These are phyloP conservation scores for Drosophila cracens DNA, from an alignment of 2,888 invertebrate species.

Conservation along the genomic window DNA sequence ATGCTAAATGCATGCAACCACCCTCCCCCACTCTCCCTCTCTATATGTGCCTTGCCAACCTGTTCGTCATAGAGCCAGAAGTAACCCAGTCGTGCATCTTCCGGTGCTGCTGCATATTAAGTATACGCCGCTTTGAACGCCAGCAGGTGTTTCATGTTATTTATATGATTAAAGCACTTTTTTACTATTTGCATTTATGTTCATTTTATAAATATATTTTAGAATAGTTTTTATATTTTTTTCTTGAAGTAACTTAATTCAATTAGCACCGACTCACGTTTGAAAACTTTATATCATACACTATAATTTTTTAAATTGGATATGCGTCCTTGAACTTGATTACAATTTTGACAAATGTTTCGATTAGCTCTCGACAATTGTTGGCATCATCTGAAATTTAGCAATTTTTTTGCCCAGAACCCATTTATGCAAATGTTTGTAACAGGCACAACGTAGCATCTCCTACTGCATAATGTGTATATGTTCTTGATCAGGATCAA, in stretches of 20 bases:
- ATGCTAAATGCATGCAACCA: neutral
- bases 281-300: neutral
- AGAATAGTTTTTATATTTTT: neutral
- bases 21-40: no score
- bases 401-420: no score
- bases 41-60: neutral
- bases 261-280: neutral
- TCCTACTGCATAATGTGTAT: neutral
- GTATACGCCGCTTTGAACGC: conserved; percentile 34
- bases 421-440: no score
- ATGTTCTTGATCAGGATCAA: neutral
- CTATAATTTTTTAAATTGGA: neutral
- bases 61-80: neutral
- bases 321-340: neutral
- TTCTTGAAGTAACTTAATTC: neutral
- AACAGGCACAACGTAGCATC: no score
- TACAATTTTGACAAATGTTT: neutral
- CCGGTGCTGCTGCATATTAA: conserved; percentile 28
- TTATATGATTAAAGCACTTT: neutral
- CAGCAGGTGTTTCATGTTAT: conserved; percentile 7
- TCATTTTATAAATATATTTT: neutral
- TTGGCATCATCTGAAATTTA: neutral
- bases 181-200: neutral
- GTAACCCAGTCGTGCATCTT: conserved; percentile 14
- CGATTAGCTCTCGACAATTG: neutral